These are phyloP conservation scores for Drosophila aff. DNA, from an alignment of 1,140 invertebrate species.

Conservation along the genomic window DNA sequence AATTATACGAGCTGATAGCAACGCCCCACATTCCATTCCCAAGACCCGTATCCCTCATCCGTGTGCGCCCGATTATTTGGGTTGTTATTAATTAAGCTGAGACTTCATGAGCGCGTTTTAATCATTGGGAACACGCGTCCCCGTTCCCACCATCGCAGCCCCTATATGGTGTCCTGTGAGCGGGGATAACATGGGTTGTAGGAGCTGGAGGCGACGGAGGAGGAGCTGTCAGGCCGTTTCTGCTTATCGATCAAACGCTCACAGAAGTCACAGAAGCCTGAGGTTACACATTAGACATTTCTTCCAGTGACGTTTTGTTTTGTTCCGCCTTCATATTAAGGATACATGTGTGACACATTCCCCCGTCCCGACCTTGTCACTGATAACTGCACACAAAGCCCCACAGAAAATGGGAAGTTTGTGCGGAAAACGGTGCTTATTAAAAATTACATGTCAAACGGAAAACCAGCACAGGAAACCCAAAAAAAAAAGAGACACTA, in stretches of 20 bases:
- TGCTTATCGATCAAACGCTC: slow-evolving; percentile 61
- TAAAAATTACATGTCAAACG: slow-evolving; percentile 81
- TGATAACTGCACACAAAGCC: slow-evolving; percentile 49
- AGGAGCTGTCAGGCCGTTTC: slow-evolving; percentile 54
- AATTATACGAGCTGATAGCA: slow-evolving; percentile 68
- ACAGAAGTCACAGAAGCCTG: slow-evolving; percentile 42
- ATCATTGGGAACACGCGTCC: slow-evolving; percentile 57
- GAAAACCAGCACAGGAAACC: slow-evolving; percentile 50
- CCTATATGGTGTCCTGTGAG: slow-evolving; percentile 11
- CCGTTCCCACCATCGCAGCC: slow-evolving; percentile 11
- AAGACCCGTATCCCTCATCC: slow-evolving; percentile 1
- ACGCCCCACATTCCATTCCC: slow-evolving; percentile 14
- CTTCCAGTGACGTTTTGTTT: slow-evolving; percentile 70
- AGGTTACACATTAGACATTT: slow-evolving; percentile 50
- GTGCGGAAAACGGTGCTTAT: slow-evolving; percentile 71
- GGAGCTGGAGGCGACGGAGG: not conserved
- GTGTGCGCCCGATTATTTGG: slow-evolving; percentile 41
- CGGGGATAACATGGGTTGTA: slow-evolving; percentile 1
- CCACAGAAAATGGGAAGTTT: slow-evolving; percentile 52
- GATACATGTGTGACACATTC: slow-evolving; percentile 71
- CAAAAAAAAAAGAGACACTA: slow-evolving; percentile 18
- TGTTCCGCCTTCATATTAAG: slow-evolving; percentile 52
- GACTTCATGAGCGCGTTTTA: slow-evolving; percentile 65
- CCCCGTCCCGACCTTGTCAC: slow-evolving; percentile 39
- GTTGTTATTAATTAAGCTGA: slow-evolving; percentile 76